Base-by-base conservation (phyloP, 2,113 vertebrate genomes). In the Syngnathus scovelli region DNA sequence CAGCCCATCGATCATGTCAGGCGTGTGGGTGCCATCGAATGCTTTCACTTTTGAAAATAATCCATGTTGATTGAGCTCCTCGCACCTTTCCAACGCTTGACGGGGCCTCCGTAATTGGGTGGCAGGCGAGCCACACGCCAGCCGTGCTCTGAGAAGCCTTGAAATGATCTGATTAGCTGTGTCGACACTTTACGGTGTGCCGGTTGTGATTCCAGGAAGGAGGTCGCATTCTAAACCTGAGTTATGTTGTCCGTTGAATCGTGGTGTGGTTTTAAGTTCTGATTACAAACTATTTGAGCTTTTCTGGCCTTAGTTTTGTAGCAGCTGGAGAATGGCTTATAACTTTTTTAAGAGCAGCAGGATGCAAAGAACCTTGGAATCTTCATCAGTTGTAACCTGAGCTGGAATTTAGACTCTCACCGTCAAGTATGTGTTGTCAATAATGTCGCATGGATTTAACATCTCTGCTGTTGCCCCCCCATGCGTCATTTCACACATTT, bases 11-110 rank as follows among this genome's bases (percentile, higher is more conserved):
- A 64, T 78, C 76, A 68, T 78, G 77, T 76, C 75, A 76, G 27
- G 71, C 67, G 67, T 79, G 78, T 55, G 46, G 70, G 71, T 68
- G 74, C 68, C 62, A 72, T 80, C 15, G 15, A 83, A 76, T 80
- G 78, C 80, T 76, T 83, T 78, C 71, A 69, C 78, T 73, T 75
- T 77, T 81, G 80, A 82, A 82, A 76, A 69, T 85, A 84, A 88
- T 81, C 81, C 78, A 71, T 69, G 76, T 63, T 88, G 84, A 84
- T 82, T 71, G 70, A 61, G 23, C 48, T 49, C 62, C 70, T 81
- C 68, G 72, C 76, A 77, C 80, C 81, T 80, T 67, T 60, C 48
- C 15, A 72, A 77, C 59, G 19, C 19, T 41, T 61, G 58, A 60
- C 33, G 36, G 37, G 37, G 59, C 37, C 37, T 61, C 38, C 18